Conservation (phyloP, 2,888 invertebrate species). For the Vannuccia rotundouncinata region DNA sequence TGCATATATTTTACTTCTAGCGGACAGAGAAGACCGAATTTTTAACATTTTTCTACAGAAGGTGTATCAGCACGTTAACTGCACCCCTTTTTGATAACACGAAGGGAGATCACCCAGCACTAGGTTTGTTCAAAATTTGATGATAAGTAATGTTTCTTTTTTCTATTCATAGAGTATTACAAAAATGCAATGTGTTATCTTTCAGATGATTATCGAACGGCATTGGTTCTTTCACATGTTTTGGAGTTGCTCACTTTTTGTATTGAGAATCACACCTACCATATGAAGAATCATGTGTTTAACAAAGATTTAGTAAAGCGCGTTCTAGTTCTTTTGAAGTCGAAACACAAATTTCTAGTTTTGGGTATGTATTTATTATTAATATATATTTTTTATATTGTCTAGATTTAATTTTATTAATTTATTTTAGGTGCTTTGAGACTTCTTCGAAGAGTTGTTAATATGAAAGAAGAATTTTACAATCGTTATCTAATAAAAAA, state of each 20-base stretch:
- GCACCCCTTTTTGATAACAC: constrained; percentile 91
- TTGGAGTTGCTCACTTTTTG: constrained; percentile 92
- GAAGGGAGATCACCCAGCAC: constrained; percentile 75
- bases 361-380: constrained; percentile 75
- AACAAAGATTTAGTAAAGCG: constrained; percentile 89
- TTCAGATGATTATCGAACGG: constrained; percentile 85
- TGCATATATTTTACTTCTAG: constrained; percentile 25
- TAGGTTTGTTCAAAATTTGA: constrained; percentile 53
- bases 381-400: not conserved
- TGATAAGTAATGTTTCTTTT: not conserved
- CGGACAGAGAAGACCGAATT: constrained; percentile 86
- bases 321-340: constrained; percentile 90
- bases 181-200: not conserved
- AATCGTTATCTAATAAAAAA: constrained; percentile 89
- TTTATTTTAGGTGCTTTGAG: constrained; percentile 70
- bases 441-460: constrained; percentile 91
- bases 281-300: constrained; percentile 93
- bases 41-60: constrained; percentile 93
- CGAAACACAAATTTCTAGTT: constrained; percentile 91
- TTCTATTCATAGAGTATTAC: not conserved
- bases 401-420: constrained; percentile 30
- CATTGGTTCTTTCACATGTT: constrained; percentile 85
- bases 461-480: constrained; percentile 96
- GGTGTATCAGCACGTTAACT: constrained; percentile 90
- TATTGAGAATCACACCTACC: constrained; percentile 96